A percentile compares a stretch with the other conserved stretches of the same genome.
These are phyloP conservation scores for Oreochromis spilurus DNA, from an alignment of 2,113 vertebrate species.

Conservation along the genomic window DNA sequence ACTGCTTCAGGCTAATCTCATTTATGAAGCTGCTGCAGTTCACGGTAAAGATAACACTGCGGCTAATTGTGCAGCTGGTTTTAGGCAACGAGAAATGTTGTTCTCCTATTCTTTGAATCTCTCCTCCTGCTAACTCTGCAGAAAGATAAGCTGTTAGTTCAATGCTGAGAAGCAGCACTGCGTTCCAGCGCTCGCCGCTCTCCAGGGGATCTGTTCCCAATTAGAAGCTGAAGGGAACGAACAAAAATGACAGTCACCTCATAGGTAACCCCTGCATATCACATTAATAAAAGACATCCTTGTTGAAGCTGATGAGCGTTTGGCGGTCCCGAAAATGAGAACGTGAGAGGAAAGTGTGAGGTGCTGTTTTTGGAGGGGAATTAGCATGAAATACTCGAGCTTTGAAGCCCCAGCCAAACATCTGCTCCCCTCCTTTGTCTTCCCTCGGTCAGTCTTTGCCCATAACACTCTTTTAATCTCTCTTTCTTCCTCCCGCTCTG, in stretches of 20 bases:
- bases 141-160: constrained; percentile 15
- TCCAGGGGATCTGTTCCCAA: constrained; percentile 31
- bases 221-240: constrained; percentile 1
- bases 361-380: constrained; percentile 31
- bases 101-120: constrained; percentile 5
- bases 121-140: constrained; percentile 24
- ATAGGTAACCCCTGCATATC: not conserved
- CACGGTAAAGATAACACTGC: not conserved
- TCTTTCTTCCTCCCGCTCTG: not conserved
- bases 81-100: not conserved
- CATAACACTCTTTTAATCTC: not conserved
- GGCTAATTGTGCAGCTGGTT: not conserved
- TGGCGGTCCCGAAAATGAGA: not conserved
- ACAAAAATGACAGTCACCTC: not conserved
- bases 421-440: constrained; percentile 63
- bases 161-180: not conserved
- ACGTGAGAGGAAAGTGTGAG: constrained; percentile 6
- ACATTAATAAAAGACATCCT: not conserved
- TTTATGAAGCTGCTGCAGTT: not conserved
- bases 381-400: constrained; percentile 46
- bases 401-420: constrained; percentile 78
- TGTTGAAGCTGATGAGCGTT: not conserved
- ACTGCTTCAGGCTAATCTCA: not conserved
- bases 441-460: not conserved
- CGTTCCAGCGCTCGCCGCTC: not conserved